Base-by-base conservation (phyloP, 1,140 invertebrate genomes). In the Caenorhabditis inopinata region DNA sequence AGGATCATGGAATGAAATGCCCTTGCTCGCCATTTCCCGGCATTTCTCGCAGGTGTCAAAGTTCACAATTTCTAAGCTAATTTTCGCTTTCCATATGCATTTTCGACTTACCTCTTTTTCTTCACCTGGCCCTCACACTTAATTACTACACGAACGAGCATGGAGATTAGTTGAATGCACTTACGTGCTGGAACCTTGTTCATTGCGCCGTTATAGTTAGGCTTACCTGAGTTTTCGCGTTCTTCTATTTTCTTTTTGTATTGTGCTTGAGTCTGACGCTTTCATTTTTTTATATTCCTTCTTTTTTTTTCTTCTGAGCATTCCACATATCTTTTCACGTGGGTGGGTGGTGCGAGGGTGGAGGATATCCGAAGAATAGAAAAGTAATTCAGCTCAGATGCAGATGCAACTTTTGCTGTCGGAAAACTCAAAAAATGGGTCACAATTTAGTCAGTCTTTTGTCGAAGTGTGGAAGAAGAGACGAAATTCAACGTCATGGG, bases 381-480 rank as follows among this genome's bases (percentile, higher is more conserved):
- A 68, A 32, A 32, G 58, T 68, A 68, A 68, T 68, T 68, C 38
- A n/a, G 38, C 38, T 68, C 58, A 32, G 58, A 68, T 68, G 58
- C 58, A 68, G n/a, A 11, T n/a, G n/a, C n/a, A 68, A 68, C 58
- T 68, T 68, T 68, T 68, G 27, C 12, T 32, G n/a, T 18, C 58
- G 38, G 38, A 42, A 42, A 42, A 42, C 5, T 42, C 38, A 35
- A 68, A 68, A 68, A 68, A 68, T 68, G 58, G 58, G 58, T 68
- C 58, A 68, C 58, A 68, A 68, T 68, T 68, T 68, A 32, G 38
- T 68, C 58, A 38, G 32, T 68, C 58, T 68, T 68, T 68, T 68
- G 58, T 58, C 27, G 35, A 29, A 58, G 14, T 16, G 18, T 51
- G 23, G 49, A 58, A 21, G 16, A 51, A 51, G 48, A 51, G 32